Conservation (phyloP, 2,797 vertebrate species). For the Phyllotis vaccarum region DNA sequence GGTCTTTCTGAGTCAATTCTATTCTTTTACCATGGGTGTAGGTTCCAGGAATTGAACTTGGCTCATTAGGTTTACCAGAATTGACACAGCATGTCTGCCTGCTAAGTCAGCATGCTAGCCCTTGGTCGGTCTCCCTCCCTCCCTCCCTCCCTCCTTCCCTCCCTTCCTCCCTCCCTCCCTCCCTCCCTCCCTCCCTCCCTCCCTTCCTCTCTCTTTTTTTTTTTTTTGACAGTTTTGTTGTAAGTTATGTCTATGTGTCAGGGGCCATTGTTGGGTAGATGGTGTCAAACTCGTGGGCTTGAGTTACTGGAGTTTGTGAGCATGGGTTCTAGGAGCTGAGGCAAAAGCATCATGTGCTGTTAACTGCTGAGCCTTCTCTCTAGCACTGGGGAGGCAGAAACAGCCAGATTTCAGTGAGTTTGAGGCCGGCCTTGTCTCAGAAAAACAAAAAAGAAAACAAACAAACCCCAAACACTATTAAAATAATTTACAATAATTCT, state of each 20-base stretch:
- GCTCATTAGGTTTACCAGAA: background rate
- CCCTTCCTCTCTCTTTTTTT: no score
- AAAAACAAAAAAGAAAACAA: background rate
- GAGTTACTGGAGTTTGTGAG: background rate
- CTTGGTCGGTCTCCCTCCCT: background rate
- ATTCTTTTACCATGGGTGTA: background rate
- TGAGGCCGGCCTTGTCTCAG: background rate
- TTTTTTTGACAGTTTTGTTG: no score
- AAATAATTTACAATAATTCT: background rate
- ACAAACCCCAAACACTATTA: background rate
- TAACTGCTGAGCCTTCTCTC: no score
- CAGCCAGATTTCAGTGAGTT: background rate
- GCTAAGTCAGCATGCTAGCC: background rate
- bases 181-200: no score
- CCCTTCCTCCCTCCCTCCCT: no score
- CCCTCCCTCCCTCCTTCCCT: accelerated
- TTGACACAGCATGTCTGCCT: background rate
- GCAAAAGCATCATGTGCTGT: no score
- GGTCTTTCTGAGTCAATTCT: background rate
- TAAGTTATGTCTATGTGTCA: background rate
- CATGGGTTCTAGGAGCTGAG: background rate
- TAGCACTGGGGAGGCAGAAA: background rate
- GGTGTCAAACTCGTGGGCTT: background rate
- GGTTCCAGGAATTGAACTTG: background rate
- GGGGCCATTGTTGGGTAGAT: background rate